Percentiles rank a stretch among this genome's conserved stretches.
phyloP scores from a whole-genome alignment of 2,113 vertebrate genomes.

The Fukomys damarensis region DNA sequence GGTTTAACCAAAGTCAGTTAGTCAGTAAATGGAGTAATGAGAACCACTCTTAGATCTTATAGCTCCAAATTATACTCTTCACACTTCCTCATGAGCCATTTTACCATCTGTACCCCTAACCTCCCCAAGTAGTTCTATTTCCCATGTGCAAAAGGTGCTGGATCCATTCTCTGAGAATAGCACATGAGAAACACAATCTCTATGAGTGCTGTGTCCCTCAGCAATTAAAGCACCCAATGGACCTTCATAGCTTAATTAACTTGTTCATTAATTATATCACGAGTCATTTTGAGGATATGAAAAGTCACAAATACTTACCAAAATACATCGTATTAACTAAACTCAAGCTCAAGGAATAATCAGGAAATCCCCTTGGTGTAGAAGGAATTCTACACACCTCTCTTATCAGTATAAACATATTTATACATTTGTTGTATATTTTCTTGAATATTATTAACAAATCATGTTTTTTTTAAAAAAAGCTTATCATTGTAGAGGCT shows the following conservation, averaged over 20 bases:
- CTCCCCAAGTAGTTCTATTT: not conserved
- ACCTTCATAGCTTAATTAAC: not conserved
- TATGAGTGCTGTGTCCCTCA: not conserved
- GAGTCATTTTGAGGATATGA: not conserved
- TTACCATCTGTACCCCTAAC: not conserved
- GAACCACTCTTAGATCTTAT: not conserved
- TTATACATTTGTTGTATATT: not conserved
- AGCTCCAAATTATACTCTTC: not conserved
- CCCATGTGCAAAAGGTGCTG: not conserved
- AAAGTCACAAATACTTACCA: not conserved
- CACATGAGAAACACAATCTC: not conserved
- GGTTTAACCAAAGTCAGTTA: not conserved
- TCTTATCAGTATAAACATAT: not conserved
- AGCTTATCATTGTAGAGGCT: not conserved
- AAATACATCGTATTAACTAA: not conserved
- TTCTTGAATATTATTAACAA: conserved; percentile 17
- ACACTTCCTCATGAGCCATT: not conserved
- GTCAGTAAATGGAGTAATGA: conserved; percentile 9
- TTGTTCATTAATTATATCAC: not conserved
- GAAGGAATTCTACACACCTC: not conserved
- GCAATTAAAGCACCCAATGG: not conserved
- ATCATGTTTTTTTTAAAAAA: not conserved
- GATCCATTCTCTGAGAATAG: not conserved
- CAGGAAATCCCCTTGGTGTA: not conserved
- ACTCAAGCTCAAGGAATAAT: not conserved